phyloP scores from a whole-genome alignment of 1,140 invertebrate species.

The Drosophila saltans region DNA sequence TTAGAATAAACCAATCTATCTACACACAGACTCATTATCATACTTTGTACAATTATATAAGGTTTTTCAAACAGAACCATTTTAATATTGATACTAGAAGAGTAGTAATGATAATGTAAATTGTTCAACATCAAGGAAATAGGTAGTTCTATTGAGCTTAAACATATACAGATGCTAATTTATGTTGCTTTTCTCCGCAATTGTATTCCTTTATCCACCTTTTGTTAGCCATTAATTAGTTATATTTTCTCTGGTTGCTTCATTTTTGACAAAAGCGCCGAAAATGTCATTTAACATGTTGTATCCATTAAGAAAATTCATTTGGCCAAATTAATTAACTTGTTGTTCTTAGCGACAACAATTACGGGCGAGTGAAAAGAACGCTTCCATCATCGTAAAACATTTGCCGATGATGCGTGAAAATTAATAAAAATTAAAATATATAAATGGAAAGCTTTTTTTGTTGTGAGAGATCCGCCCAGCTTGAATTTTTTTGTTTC shows the following conservation, averaged over 20 bases:
- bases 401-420: conserved; percentile 76
- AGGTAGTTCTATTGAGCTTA: too few species aligned
- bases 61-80: background rate
- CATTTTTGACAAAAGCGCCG: conserved; percentile 62
- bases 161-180: too few species aligned
- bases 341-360: conserved; percentile 78
- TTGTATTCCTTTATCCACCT: background rate
- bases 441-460: conserved; percentile 39
- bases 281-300: conserved; percentile 76
- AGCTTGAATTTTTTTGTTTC: conserved; percentile 28
- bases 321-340: conserved; percentile 79
- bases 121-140: too few species aligned
- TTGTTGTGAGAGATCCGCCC: conserved; percentile 18
- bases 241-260: background rate
- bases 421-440: conserved; percentile 75
- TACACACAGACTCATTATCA: background rate
- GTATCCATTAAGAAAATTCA: conserved; percentile 76
- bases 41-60: background rate
- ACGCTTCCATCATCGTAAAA: conserved; percentile 79
- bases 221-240: background rate
- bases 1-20: conserved; percentile 16
- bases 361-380: conserved; percentile 76
- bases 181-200: background rate
- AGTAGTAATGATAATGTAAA: too few species aligned
- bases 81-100: too few species aligned